Base-by-base conservation (phyloP, 2,888 invertebrate species). In the Drosophila percnosoma region DNA sequence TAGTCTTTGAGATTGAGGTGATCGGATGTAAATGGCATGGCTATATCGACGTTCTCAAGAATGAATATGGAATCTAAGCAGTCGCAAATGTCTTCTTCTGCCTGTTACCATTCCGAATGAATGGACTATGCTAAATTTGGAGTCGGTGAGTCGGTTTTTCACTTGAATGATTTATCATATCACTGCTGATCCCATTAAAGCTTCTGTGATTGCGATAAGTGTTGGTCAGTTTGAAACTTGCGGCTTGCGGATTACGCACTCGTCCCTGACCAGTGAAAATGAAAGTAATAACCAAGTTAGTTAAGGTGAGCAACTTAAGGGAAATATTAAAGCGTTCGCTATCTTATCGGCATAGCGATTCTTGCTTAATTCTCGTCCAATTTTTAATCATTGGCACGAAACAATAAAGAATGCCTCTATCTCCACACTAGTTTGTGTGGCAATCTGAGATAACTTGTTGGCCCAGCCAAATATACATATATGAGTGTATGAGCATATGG, bases 281-380 rank as follows among this genome's bases (percentile, higher is more conserved):
- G 29, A 62, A 61, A 65, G 49, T 54, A 54, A 18, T 24, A 31
- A 38, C 36, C 42, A 52, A 42, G 29, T 42, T 31, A 8, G 29
- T n/a, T 54, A 55, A 52, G 49, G 21, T 48, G n/a, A 38, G 42
- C 24, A 57, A 61, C 33, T 29, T 21, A 60, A 42, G 55, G 36
- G 4, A 57, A 13, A 29, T n/a, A 73, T 61, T 72, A 36, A 52
- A 63, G 63, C n/a, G n/a, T 21, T n/a, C 10, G 18, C 33, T 75
- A 85, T 85, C 84, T 85, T 89, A 85, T 85, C 84, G 52, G n/a
- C 45, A 40, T 42, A 42, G 82, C 57, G 89, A 89, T 84, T 87
- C 87, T 83, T 82, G 82, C 82, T 58, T 83, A 83, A 84, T 89
- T 71, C 83, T 63, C 67, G 75, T 68, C 76, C 61, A 71, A 63